phyloP scores from a whole-genome alignment of 2,888 invertebrate species.

The Leistus spinibarbis region DNA sequence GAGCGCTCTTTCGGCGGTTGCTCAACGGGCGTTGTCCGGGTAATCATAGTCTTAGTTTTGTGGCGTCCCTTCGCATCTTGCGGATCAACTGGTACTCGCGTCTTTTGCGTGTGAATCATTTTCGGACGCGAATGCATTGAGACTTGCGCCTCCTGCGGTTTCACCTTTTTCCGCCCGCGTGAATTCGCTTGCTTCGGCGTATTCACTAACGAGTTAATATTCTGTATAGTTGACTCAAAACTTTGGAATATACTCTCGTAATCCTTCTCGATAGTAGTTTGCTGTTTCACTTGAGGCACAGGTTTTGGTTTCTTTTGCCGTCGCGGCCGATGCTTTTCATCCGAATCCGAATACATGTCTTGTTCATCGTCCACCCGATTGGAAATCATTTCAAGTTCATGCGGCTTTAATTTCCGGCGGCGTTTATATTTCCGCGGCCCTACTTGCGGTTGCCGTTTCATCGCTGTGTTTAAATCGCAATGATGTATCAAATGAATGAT shows the following conservation, averaged over 20 bases:
- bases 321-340: slow-evolving; percentile 48
- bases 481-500: slow-evolving; percentile 85
- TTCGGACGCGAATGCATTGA: slow-evolving; percentile 65
- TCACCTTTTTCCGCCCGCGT: slow-evolving; percentile 52
- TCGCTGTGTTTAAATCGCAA: slow-evolving; percentile 83
- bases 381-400: slow-evolving; percentile 61
- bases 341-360: slow-evolving; percentile 48
- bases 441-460: slow-evolving; percentile 78
- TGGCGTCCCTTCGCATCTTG: slow-evolving; percentile 62
- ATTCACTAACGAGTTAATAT: slow-evolving; percentile 58
- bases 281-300: slow-evolving; percentile 43
- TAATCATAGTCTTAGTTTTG: slow-evolving; percentile 64
- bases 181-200: slow-evolving; percentile 51
- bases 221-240: slow-evolving; percentile 59
- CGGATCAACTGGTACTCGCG: slow-evolving; percentile 61
- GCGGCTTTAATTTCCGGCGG: slow-evolving; percentile 74
- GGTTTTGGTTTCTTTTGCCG: slow-evolving; percentile 45
- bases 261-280: slow-evolving; percentile 53
- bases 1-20: slow-evolving; percentile 50
- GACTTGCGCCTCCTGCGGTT: slow-evolving; percentile 45
- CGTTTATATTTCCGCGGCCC: slow-evolving; percentile 82
- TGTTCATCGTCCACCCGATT: slow-evolving; percentile 53
- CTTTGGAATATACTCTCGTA: slow-evolving; percentile 59
- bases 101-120: slow-evolving; percentile 79
- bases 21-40: slow-evolving; percentile 60